phyloP scores from a whole-genome alignment of 2,113 vertebrate species.

The Anguilla rostrata region DNA sequence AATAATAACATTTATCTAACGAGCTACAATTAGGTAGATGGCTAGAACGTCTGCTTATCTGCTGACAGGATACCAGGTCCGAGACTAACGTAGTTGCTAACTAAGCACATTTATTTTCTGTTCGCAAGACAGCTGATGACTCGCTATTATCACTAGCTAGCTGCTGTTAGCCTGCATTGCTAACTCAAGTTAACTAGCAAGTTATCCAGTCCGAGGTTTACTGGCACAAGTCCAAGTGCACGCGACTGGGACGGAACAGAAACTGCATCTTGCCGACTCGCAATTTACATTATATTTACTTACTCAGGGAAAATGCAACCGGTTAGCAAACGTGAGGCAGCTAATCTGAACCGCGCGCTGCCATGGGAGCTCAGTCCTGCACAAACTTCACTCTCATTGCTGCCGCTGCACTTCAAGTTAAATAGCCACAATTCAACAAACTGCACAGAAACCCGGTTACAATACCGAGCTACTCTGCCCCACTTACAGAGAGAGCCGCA shows the following conservation, averaged over 20 bases:
- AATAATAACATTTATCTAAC: not conserved
- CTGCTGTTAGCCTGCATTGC: not conserved
- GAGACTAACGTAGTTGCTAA: not conserved
- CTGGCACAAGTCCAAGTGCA: not conserved
- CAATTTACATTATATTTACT: not conserved
- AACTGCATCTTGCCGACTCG: not conserved
- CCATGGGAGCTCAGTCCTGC: not conserved
- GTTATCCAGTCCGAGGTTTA: too few species aligned
- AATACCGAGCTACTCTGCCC: too few species aligned
- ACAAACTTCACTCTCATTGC: not conserved
- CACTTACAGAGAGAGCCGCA: too few species aligned
- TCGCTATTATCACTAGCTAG: too few species aligned
- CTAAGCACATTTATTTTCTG: not conserved
- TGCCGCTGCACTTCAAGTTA: not conserved
- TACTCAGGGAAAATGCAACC: not conserved
- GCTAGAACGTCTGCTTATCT: too few species aligned
- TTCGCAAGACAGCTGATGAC: not conserved
- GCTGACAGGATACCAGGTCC: too few species aligned
- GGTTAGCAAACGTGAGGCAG: not conserved
- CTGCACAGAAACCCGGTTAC: too few species aligned
- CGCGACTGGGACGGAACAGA: not conserved
- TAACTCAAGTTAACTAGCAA: not conserved
- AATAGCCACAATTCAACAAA: too few species aligned
- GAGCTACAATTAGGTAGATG: not conserved
- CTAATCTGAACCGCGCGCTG: not conserved